These are phyloP conservation scores for Cryptosula pallasiana DNA, from an alignment of 2,888 invertebrate species.

Conservation along the genomic window DNA sequence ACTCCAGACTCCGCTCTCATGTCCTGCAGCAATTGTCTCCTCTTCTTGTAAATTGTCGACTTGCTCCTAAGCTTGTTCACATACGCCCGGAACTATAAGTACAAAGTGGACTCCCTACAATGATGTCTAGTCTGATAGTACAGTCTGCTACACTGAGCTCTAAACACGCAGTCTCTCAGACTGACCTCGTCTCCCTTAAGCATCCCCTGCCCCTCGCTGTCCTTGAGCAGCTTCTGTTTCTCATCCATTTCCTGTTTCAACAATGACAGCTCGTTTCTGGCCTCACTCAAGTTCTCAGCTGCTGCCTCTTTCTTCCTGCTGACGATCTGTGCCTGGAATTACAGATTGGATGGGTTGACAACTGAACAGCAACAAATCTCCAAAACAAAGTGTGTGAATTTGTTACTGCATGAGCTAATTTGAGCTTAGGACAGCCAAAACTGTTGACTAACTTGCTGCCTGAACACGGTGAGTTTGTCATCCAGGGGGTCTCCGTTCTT, in stretches of 20 bases:
- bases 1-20: slow-evolving; percentile 73
- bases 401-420: too few relatives aligned
- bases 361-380: too few relatives aligned
- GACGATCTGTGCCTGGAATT: slow-evolving; percentile 64
- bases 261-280: slow-evolving; percentile 61
- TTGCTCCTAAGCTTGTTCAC: slow-evolving; percentile 74
- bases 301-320: slow-evolving; percentile 72
- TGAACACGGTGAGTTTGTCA: slow-evolving; percentile 75
- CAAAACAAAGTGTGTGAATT: too few relatives aligned
- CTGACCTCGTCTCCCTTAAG: slow-evolving; percentile 67
- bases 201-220: slow-evolving; percentile 63
- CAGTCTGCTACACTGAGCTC: too few relatives aligned
- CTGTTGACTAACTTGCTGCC: slow-evolving; percentile 64
- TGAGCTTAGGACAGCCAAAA: too few relatives aligned
- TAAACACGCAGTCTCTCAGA: too few relatives aligned
- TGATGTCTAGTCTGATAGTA: too few relatives aligned
- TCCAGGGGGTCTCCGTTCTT: slow-evolving; percentile 61
- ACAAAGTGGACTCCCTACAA: too few relatives aligned
- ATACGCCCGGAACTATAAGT: slow-evolving; percentile 72
- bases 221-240: slow-evolving; percentile 54
- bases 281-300: slow-evolving; percentile 66
- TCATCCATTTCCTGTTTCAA: slow-evolving; percentile 62
- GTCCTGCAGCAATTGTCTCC: slow-evolving; percentile 69
- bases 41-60: slow-evolving; percentile 75
- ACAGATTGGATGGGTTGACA: too few relatives aligned